Percentiles rank a stretch among this genome's conserved stretches.
These are phyloP conservation scores for Hyperoplus immaculatus DNA, from an alignment of 2,797 vertebrate genomes.

Conservation along the genomic window DNA sequence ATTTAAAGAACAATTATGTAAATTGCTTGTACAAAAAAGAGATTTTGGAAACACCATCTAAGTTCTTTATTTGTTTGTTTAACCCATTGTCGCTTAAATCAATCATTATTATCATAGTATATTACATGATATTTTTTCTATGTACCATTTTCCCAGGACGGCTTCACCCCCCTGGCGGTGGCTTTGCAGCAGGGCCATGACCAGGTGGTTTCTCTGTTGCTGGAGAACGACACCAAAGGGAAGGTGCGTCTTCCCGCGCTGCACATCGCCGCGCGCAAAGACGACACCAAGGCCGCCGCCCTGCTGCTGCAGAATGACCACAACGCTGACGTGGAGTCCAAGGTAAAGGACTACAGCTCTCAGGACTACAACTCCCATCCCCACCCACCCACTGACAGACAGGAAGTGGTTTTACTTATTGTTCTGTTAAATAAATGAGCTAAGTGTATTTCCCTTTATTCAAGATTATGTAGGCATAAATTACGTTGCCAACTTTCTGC, in stretches of 20 bases:
- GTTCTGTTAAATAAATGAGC: not conserved
- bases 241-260: constrained; percentile 97
- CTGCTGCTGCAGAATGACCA: constrained; percentile 97
- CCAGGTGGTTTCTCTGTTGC: constrained; percentile 95
- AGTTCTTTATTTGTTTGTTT: not conserved
- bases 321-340: constrained; percentile 97
- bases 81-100: not conserved
- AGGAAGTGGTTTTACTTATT: not conserved
- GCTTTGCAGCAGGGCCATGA: constrained; percentile 98
- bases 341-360: constrained; percentile 83
- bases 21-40: not conserved
- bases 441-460: not conserved
- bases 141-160: constrained; percentile 85
- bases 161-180: constrained; percentile 97
- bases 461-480: not conserved
- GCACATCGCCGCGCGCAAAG: constrained; percentile 97
- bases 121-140: too few species aligned
- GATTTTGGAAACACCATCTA: not conserved
- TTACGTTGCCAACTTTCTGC: not conserved
- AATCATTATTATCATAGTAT: not conserved
- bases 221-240: constrained; percentile 98
- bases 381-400: not conserved
- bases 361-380: constrained; percentile 17
- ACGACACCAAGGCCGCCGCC: constrained; percentile 97
- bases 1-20: not conserved